Base-by-base conservation (phyloP, 2,113 vertebrate species). In the Anarrhichthys ocellatus region DNA sequence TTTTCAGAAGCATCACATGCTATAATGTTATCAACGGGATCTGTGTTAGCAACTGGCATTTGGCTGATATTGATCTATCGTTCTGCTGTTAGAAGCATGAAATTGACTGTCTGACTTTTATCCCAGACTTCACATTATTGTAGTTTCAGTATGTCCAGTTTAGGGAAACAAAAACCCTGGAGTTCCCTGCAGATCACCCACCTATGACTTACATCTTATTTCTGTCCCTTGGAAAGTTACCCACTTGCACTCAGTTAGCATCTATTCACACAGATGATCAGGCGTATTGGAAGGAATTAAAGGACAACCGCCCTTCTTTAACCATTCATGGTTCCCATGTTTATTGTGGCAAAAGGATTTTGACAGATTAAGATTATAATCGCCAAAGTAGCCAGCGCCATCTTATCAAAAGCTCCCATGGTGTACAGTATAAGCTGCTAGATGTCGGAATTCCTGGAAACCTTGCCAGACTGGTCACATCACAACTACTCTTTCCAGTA, bases 21-120 rank as follows among this genome's bases (percentile, higher is more conserved):
- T 75, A 17, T 63, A 61, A 24, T 1, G 65, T 29, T 81, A 69
- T 91, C 50, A 81, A 38, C 40, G 54, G 58, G 40, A 77, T 78
- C 63, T 76, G 63, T 72, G 52, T 66, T 68, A 59, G 61, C 9
- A 42, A 11, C 63, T 69, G 67, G 34, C 54, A 65, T 15, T 59
- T 62, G 63, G 70, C 36, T 70, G 80, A 87, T 78, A 86, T 67
- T 76, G 77, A 92, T 87, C 72, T 64, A 78, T 71, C 74, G 40
- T 72, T 79, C 71, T 77, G 56, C 70, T 67, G 76, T 79, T 84
- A 32, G 42, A 67, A 85, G 81, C 64, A 86, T 82, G 36, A 86
- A 74, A 91, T 82, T 64, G 84, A 91, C 76, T 62, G 70, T 76
- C 66, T 83, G 76, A 52, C 65, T 81, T 77, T 69, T 88, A 83